Percentiles rank a stretch among this genome's conserved stretches.
Evolutionary conservation across 2,797 vertebrate species (phyloP).

Genomic region (Propithecus perrieri): DNA sequence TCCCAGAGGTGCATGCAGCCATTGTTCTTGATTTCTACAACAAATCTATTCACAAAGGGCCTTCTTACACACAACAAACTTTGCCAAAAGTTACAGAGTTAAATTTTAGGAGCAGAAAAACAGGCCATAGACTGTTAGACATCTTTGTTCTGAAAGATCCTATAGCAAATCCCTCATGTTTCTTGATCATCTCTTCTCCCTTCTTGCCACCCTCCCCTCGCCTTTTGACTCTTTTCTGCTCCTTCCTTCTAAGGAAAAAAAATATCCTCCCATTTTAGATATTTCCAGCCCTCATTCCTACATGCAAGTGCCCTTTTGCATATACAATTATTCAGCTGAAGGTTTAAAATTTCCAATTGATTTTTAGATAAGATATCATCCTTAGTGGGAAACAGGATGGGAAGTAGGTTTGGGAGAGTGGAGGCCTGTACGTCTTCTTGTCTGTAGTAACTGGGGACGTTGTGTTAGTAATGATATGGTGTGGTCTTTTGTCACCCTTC

Average conservation of each 20-base stretch:
- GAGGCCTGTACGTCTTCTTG: neutral
- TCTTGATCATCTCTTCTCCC: neutral
- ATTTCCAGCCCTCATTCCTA: neutral
- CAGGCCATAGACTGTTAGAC: neutral
- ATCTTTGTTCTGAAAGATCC: neutral
- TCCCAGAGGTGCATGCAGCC: neutral
- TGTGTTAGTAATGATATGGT: neutral
- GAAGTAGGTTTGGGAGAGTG: neutral
- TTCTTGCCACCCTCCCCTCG: neutral
- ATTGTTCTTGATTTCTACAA: neutral
- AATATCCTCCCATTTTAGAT: neutral
- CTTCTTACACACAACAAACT: neutral
- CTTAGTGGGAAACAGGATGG: neutral
- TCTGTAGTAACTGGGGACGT: neutral
- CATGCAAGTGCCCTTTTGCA: neutral
- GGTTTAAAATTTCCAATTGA: neutral
- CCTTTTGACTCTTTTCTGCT: neutral
- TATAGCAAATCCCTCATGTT: neutral
- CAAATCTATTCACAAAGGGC: neutral
- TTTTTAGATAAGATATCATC: neutral
- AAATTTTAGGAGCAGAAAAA: slow-evolving; percentile 23
- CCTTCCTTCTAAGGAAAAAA: neutral
- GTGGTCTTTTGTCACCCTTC: neutral
- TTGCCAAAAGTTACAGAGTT: neutral
- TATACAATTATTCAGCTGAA: neutral